Evolutionary conservation across 2,888 invertebrate species (phyloP).

Genomic region (Sesia apiformis): DNA sequence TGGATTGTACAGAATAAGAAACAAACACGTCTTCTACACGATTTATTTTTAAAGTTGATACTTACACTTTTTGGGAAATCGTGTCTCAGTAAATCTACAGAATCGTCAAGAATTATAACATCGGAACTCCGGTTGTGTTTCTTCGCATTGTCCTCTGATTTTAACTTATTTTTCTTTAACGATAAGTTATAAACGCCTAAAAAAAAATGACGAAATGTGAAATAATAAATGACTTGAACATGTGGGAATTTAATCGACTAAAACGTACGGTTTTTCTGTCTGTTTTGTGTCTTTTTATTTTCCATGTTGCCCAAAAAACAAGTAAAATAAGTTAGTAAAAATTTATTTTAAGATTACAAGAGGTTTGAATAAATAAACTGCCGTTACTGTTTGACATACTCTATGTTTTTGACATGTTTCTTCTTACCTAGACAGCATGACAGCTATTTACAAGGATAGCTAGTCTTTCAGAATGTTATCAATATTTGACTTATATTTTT

Average conservation of each 20-base stretch:
- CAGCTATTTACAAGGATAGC: too few species aligned
- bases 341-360: background rate
- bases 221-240: background rate
- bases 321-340: background rate
- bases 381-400: background rate
- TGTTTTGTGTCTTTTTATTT: slow-evolving; percentile 19
- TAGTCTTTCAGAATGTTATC: too few species aligned
- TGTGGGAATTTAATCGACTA: background rate
- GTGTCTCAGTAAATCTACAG: slow-evolving; percentile 42
- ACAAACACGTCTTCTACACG: too few species aligned
- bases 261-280: slow-evolving; percentile 37
- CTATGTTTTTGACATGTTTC: background rate
- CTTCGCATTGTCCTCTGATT: slow-evolving; percentile 22
- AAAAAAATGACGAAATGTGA: slow-evolving; percentile 10
- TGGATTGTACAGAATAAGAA: too few species aligned
- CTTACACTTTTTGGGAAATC: slow-evolving; percentile 41
- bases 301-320: slow-evolving; percentile 25
- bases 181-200: slow-evolving; percentile 51
- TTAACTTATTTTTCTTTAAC: slow-evolving; percentile 47
- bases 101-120: slow-evolving; percentile 52
- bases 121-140: slow-evolving; percentile 40
- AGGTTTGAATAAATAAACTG: background rate
- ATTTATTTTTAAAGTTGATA: slow-evolving; percentile 5
- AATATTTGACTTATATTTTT: too few species aligned
- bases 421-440: too few species aligned